These are phyloP conservation scores for Batillaria attramentaria DNA, from an alignment of 1,140 invertebrate species.

Conservation along the genomic window DNA sequence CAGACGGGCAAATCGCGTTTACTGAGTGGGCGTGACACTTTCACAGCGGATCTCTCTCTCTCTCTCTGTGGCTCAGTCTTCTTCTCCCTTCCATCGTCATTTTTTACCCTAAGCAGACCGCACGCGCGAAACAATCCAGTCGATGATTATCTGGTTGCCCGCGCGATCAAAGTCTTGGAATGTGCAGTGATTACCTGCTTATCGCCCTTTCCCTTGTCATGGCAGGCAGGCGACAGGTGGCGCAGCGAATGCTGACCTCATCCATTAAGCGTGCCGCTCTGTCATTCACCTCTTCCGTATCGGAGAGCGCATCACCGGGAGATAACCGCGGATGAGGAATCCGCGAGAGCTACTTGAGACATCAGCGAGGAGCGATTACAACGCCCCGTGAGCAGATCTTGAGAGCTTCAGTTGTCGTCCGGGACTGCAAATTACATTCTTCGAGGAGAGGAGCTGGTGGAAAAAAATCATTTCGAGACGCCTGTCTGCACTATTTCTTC, in stretches of 20 bases:
- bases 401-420: too few relatives aligned
- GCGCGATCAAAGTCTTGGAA: neutral
- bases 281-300: neutral
- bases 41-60: too few relatives aligned
- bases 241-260: neutral
- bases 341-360: too few relatives aligned
- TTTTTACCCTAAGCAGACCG: neutral
- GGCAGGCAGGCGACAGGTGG: neutral
- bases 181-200: neutral
- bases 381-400: too few relatives aligned
- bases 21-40: too few relatives aligned
- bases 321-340: neutral
- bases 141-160: neutral
- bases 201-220: neutral
- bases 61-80: too few relatives aligned
- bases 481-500: too few relatives aligned
- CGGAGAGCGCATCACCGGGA: conserved; percentile 4
- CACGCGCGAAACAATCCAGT: neutral
- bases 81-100: neutral
- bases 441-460: too few relatives aligned
- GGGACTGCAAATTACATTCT: too few relatives aligned
- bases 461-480: too few relatives aligned
- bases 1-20: too few relatives aligned
- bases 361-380: neutral
- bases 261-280: conserved; percentile 20